Base-by-base conservation (phyloP, 2,888 invertebrate species). In the Erebia aethiops region DNA sequence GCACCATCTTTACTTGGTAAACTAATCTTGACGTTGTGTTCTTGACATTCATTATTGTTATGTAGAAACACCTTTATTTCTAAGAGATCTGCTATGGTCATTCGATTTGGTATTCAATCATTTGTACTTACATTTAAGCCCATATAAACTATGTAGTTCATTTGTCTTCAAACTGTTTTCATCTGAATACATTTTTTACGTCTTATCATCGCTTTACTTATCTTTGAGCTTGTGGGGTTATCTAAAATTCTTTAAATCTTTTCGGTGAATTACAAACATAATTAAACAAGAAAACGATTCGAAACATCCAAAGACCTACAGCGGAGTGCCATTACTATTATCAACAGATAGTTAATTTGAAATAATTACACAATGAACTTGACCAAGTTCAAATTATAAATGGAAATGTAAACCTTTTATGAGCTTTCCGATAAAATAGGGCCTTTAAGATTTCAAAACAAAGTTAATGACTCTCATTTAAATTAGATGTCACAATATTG, bases 21-120 rank as follows among this genome's bases (percentile, higher is more conserved):
- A 79, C 76, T 78, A 81, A 85, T 85, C 83, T 83, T 79, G 82
- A 84, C 83, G 84, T 84, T 85, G 80, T 84, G 75, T 80, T 81
- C 63, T 56, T 46, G 56, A 64, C 81, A 84, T 87, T 88, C 84
- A 85, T 81, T 76, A 71, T 73, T 75, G 71, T 74, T 66, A 67
- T 72, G 62, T 72, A 57, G 41, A 62, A 75, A 77, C 76, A 73
- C 62, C 64, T 73, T 70, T 63, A 72, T 69, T n/a, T n/a, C n/a
- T 52, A 66, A 64, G 51, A 64, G 21, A 72, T 46, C 18, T 46
- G 51, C 10, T 63, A n/a, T n/a, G 43, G 18, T 18, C 16, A 64
- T 67, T 67, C 26, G 60, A 67, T 69, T 69, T 58, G 46, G 60
- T 62, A 67, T 67, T 54, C 43, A 64, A 67, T 69, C 43, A 26